A percentile compares a stretch with the other conserved stretches of the same genome.
phyloP scores from a whole-genome alignment of 2,797 vertebrate species.

The Chrosomus eos region DNA sequence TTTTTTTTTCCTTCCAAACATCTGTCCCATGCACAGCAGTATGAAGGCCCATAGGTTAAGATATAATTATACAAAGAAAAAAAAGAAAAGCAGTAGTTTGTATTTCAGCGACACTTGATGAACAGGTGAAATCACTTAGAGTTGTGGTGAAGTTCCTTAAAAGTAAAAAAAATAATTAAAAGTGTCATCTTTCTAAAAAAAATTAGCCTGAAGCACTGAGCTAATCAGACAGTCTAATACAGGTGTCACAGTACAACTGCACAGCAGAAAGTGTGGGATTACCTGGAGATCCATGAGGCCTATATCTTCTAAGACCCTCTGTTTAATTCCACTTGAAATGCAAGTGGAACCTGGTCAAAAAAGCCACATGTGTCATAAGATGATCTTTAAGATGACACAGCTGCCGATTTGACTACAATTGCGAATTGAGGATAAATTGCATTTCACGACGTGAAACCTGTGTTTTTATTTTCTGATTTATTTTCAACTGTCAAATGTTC shows the following conservation, averaged over 20 bases:
- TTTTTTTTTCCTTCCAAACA: background rate
- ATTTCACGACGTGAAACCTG: background rate
- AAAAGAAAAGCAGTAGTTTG: background rate
- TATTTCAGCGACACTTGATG: constrained; percentile 1
- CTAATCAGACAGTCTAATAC: constrained; percentile 47
- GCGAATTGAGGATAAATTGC: background rate
- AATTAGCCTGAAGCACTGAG: constrained; percentile 59
- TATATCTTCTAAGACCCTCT: background rate
- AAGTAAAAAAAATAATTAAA: constrained; percentile 15
- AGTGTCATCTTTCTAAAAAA: constrained; percentile 40
- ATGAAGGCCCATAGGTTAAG: background rate
- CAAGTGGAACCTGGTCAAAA: constrained; percentile 59
- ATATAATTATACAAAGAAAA: background rate
- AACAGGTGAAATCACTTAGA: constrained; percentile 61
- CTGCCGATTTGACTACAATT: background rate
- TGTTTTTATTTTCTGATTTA: constrained; percentile 20
- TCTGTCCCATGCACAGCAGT: background rate
- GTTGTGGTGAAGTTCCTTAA: constrained; percentile 59
- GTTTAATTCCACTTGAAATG: constrained; percentile 57
- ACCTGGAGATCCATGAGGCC: background rate
- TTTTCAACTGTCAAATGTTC: background rate
- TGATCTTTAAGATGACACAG: background rate
- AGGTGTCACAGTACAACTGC: constrained; percentile 13
- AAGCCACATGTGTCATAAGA: background rate
- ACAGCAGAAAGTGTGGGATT: constrained; percentile 19